Base-by-base conservation (phyloP, 2,888 invertebrate species). In the Drosophila nr. perissopoda region DNA sequence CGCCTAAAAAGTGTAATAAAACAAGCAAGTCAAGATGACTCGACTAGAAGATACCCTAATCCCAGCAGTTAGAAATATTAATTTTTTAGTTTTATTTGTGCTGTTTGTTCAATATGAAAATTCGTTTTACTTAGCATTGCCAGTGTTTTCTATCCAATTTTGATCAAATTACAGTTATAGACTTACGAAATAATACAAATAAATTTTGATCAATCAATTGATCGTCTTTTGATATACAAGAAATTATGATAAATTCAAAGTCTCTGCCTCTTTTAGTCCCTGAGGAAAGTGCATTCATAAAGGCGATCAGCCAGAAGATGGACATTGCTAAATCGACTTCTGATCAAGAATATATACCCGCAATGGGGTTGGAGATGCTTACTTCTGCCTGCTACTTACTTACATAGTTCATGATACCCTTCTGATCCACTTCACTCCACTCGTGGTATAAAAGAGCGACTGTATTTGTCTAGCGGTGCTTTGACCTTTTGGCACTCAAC, bases 401-500 rank as follows among this genome's bases (percentile, higher is more conserved):
- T 21, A 46, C 4, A 46, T 46, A 46, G 16, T 8, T 46, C 8
- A 25, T 25, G 16, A 25, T 25, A 46, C 46, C 16, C 25, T 46
- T 46, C 8, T 8, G 8, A 25, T 16, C 25, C 46, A 46, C 4
- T 46, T 46, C 13, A 21, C 40, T n/a, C n/a, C 11, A 21, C 6
- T 21, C 6, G 4, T n/a, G 4, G 10, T 13, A 21, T 13, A 13
- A 13, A 53, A 64, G 46, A 48, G 27, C 67, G n/a, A 68, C 54
- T 70, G 60, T 46, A 74, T 75, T 68, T 60, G 64, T 64, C 66
- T 74, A 53, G 38, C 46, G 62, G 36, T 60, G 40, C 60, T 76
- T 70, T 77, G 77, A 77, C 80, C 70, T 76, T 70, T 51, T 76
- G 71, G 40, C 76, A 61, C 77, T 64, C 8, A 27, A 60, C 60